phyloP scores from a whole-genome alignment of 2,797 vertebrate species.

The Eleutherodactylus coqui region DNA sequence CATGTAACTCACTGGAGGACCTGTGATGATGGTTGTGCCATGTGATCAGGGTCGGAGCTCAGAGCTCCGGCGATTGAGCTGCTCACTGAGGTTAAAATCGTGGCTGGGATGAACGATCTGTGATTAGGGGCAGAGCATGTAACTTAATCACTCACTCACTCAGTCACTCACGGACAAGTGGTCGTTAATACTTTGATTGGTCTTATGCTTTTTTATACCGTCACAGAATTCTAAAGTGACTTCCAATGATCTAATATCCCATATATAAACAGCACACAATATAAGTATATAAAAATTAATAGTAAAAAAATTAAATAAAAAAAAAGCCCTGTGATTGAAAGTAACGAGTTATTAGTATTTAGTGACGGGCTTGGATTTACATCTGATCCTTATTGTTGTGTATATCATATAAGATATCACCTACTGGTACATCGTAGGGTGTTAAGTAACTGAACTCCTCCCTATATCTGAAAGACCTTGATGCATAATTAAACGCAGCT shows the following conservation, averaged over 20 bases:
- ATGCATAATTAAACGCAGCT: conserved; percentile 31
- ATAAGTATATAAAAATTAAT: not conserved
- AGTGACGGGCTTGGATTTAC: not conserved
- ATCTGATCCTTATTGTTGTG: not conserved
- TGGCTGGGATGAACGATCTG: too few species aligned
- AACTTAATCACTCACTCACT: too few species aligned
- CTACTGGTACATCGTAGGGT: not conserved
- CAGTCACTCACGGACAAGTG: too few species aligned
- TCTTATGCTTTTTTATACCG: not conserved
- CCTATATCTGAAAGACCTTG: conserved; percentile 43
- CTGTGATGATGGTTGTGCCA: too few species aligned
- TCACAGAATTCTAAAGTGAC: not conserved
- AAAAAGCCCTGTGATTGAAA: not conserved
- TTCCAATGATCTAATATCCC: not conserved
- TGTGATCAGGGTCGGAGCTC: too few species aligned
- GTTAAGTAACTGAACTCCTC: conserved; percentile 26
- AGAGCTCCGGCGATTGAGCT: too few species aligned
- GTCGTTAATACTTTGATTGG: too few species aligned
- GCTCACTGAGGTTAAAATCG: too few species aligned
- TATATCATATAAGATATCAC: not conserved
- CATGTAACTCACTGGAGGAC: too few species aligned
- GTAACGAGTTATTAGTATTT: not conserved
- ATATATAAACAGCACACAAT: not conserved
- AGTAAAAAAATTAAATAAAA: not conserved
- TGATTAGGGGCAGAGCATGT: too few species aligned